Evolutionary conservation across 2,888 invertebrate species (phyloP), one percentile per base, ranked within the genome.

Genomic region (Tinea pellionella): DNA sequence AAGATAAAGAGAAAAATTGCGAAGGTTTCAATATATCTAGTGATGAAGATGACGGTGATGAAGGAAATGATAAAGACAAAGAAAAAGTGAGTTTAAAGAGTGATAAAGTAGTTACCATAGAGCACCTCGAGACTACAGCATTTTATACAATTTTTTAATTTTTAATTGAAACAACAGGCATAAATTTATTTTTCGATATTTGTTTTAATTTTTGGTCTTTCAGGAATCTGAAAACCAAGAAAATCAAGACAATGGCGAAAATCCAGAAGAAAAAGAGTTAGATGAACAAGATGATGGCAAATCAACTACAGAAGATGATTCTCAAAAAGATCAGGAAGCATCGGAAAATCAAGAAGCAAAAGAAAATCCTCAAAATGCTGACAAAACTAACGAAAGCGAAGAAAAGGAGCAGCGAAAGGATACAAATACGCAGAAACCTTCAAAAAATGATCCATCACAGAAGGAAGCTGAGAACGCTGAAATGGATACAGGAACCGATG

Each of bases 271-370:
- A 9, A 69, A 68, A 13, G 78, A 87, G 64, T 82, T 88, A 60
- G 76, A 82, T 32, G 80, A 86, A 0, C 89, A 89, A 62, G 82
- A 87, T 47, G 89, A 91, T 64, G 91, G 66, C 41, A 64, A 78
- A 30, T 71, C 69, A 29, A 66, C 70, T 59, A 70, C 77, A n/a
- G 62, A 62, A 32, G 70, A 69, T 16, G 62, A 69, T 61, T 70
- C 57, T 60, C 65, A 65, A 61, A 70, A 67, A 32, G 68, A 70
- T 41, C 65, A 75, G 41, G 68, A 68, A 43, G 61, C 68, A 1
- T 71, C 74, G 57, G 69, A 77, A 60, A 68, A 71, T 18, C 68
- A 72, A 41, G 65, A 69, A 53, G 64, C 70, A 1, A 74, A 74
- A 3, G 77, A 85, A 61, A 73, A 84, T 12, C 83, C 80, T 2